These are phyloP conservation scores for Scolopax bukidnonensis DNA, from an alignment of 2,797 vertebrate species.

Conservation along the genomic window DNA sequence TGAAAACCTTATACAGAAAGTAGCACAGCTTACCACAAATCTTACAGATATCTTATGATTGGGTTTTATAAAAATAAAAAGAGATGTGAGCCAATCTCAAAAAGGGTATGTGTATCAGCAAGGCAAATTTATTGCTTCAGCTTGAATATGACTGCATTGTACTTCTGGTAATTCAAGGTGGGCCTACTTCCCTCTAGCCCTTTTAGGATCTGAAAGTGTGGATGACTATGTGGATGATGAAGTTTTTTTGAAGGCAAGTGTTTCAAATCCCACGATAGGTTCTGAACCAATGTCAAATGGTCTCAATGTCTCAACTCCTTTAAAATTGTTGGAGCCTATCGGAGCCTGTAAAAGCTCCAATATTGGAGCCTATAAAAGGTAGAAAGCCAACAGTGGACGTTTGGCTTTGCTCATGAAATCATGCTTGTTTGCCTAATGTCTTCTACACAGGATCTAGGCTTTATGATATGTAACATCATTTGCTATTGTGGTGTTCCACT, in stretches of 20 bases:
- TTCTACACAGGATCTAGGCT: neutral
- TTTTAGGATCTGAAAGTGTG: neutral
- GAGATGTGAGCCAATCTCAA: neutral
- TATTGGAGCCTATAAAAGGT: neutral
- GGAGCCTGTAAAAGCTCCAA: no score
- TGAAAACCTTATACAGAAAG: neutral
- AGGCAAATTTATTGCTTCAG: neutral
- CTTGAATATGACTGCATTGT: neutral
- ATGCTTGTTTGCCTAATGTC: neutral
- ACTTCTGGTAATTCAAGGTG: neutral
- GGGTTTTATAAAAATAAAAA: neutral
- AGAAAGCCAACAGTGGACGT: neutral
- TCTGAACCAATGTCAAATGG: neutral
- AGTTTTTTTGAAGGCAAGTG: neutral
- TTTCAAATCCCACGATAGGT: neutral
- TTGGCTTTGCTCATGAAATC: neutral
- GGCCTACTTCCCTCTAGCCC: neutral
- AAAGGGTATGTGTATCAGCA: neutral
- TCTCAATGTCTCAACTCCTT: neutral
- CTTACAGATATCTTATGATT: neutral
- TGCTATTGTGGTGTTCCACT: neutral
- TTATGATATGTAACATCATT: neutral
- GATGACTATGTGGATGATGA: neutral
- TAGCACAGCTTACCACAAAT: rapidly evolving
- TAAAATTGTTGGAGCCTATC: no score